Conservation (phyloP, 2,888 invertebrate species). For the Acronicta psi region DNA sequence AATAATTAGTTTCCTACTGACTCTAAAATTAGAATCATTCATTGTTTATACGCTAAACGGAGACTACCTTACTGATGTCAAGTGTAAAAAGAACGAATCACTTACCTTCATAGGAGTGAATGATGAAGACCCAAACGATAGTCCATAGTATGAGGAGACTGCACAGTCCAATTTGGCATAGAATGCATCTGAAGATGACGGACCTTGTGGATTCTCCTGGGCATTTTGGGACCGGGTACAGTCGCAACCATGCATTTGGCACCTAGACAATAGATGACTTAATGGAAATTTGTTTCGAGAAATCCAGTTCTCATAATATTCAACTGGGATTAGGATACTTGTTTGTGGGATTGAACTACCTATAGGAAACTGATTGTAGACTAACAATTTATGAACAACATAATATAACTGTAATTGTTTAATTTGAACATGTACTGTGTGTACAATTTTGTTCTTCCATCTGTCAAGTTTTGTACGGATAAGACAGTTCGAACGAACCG, state of each 20-base stretch:
- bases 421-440: too few relatives aligned
- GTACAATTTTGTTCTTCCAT: too few relatives aligned
- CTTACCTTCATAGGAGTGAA: slow-evolving; percentile 91
- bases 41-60: too few relatives aligned
- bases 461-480: too few relatives aligned
- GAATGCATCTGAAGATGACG: slow-evolving; percentile 82
- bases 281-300: slow-evolving; percentile 29
- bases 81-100: background rate
- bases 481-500: too few relatives aligned
- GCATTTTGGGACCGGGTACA: slow-evolving; percentile 85
- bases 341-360: slow-evolving; percentile 6
- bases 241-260: slow-evolving; percentile 78
- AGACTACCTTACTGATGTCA: too few relatives aligned
- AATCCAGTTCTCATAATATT: slow-evolving; percentile 12
- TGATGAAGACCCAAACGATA: slow-evolving; percentile 89
- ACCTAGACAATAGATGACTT: slow-evolving; percentile 26
- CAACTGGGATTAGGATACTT: slow-evolving; percentile 5
- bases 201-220: slow-evolving; percentile 76
- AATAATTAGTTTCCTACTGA: too few relatives aligned
- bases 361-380: background rate
- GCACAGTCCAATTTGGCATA: slow-evolving; percentile 90
- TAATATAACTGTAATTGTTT: too few relatives aligned
- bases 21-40: too few relatives aligned
- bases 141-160: slow-evolving; percentile 90
- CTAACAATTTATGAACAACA: background rate